These are phyloP conservation scores for Anas bahamensis DNA, from an alignment of 2,797 vertebrate genomes.

Conservation along the genomic window DNA sequence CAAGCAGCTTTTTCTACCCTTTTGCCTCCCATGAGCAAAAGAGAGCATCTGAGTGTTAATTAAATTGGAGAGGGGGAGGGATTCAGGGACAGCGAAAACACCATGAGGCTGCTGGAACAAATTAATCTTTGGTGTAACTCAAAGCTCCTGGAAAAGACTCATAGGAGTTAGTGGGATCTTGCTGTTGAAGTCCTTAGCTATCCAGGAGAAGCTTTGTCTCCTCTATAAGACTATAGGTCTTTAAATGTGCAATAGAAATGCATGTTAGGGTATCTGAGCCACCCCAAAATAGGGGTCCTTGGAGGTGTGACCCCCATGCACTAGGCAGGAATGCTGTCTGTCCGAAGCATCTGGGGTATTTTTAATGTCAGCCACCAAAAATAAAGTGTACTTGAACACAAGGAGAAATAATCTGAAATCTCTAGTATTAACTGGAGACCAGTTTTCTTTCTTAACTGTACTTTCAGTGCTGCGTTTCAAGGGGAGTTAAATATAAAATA, in stretches of 20 bases:
- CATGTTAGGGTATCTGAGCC: not conserved
- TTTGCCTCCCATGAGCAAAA: not conserved
- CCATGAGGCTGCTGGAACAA: not conserved
- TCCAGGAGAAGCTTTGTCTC: not conserved
- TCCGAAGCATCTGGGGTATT: not conserved
- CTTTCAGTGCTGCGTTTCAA: not conserved
- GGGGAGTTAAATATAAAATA: not conserved
- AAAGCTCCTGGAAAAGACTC: not conserved
- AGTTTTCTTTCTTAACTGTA: not conserved
- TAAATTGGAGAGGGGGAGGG: not conserved
- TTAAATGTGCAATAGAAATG: not conserved
- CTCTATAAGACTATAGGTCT: not conserved
- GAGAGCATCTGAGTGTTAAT: not conserved
- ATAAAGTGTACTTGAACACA: not conserved
- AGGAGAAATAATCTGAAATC: not conserved
- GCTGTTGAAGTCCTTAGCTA: rapidly evolving
- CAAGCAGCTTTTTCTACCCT: not conserved
- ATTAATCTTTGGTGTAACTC: not conserved
- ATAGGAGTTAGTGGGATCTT: not conserved
- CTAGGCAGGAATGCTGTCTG: not conserved
- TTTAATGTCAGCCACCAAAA: not conserved
- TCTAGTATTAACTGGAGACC: not conserved
- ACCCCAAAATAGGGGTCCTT: rapidly evolving
- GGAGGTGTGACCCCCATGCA: not conserved
- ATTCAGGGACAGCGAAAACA: not conserved